Base-by-base conservation (phyloP, 2,797 vertebrate species). In the Sebastiscus albofasciatus region DNA sequence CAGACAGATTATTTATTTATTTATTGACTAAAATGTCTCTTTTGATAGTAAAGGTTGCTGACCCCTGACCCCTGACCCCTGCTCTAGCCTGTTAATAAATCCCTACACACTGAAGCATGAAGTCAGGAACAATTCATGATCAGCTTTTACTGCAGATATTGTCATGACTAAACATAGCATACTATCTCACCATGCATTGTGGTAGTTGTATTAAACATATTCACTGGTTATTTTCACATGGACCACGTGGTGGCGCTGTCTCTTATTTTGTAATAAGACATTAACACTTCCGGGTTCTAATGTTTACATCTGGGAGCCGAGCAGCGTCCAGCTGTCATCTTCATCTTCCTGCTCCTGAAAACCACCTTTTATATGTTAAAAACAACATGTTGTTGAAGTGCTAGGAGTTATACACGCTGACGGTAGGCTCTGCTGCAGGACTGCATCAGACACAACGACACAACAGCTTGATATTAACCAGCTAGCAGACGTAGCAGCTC, bases 231-330 rank as follows among this genome's bases (percentile, higher is more conserved):
- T 39, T 39, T 39, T 39, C 36, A 39, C 36, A 39, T 39, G 36
- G 36, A 39, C 36, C 36, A 42, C 39, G 13, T 42, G 13, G 14
- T 1, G 89, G 75, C 90, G 90, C 80, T 86, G 6, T 60, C 1
- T 10, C 0, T 1, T 4, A 5, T 67, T 39, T 39, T 39, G 36
- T 39, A 39, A 39, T 39, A 39, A 12, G 36, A 39, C 12, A 46
- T 14, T 46, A 67, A 67, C 65, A 86, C 92, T 94, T 93, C 93
- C 94, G 93, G 93, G 89, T 89, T 78, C 14, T 69, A 81, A 86
- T 93, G 91, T 94, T 93, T 94, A 94, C 91, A 89, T 34, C 65
- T 72, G 78, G 36, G 11, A 33, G 33, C 61, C 12, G 33, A 64
- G 69, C 77, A 52, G 12, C 71, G 42, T 10, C 31, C 14, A n/a